Conservation (phyloP, 2,113 vertebrate genomes). For the Anoplopoma fimbria region DNA sequence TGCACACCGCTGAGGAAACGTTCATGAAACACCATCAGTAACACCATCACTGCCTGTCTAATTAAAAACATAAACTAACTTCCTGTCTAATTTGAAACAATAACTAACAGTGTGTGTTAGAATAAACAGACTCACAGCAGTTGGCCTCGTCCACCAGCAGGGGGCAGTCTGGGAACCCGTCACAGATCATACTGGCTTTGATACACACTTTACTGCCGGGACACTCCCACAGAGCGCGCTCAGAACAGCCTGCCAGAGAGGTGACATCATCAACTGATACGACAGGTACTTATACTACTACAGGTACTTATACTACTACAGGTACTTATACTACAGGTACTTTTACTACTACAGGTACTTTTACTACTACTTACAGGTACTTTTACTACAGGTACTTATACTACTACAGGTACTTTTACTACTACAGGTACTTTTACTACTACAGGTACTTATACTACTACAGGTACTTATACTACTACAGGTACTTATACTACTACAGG, state of each 20-base stretch:
- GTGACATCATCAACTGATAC: neutral
- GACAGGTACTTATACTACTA: neutral
- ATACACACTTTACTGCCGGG: slow-evolving; percentile 90
- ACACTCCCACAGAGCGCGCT: slow-evolving; percentile 95
- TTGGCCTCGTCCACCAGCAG: slow-evolving; percentile 92
- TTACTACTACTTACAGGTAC: no score
- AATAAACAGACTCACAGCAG: slow-evolving; percentile 88
- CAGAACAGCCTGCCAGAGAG: slow-evolving; percentile 86
- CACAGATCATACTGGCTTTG: slow-evolving; percentile 90
- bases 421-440: no score
- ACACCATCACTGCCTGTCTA: no score
- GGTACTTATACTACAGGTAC: neutral
- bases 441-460: no score
- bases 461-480: neutral
- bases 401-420: neutral
- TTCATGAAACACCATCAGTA: no score
- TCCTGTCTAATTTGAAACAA: no score
- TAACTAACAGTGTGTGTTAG: no score
- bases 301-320: no score
- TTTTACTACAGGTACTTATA: no score
- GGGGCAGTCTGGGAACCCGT: slow-evolving; percentile 96
- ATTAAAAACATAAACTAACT: no score
- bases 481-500: neutral
- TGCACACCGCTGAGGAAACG: slow-evolving; percentile 87
- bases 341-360: neutral